These are phyloP conservation scores for Dryoscopus gambensis DNA, from an alignment of 2,113 vertebrate species.

Conservation along the genomic window DNA sequence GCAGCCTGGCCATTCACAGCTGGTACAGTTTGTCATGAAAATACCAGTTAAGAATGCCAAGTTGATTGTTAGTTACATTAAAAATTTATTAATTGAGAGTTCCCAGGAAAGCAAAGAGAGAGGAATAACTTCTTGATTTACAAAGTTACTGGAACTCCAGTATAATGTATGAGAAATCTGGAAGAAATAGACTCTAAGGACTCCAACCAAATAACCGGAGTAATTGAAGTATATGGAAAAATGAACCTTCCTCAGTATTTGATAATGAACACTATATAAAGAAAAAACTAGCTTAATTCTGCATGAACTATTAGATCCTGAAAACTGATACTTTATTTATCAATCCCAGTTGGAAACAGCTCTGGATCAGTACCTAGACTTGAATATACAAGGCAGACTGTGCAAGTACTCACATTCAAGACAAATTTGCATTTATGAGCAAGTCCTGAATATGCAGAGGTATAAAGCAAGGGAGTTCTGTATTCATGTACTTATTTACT, in stretches of 20 bases:
- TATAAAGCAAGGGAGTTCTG: background rate
- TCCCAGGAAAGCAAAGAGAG: background rate
- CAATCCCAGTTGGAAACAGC: background rate
- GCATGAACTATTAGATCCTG: background rate
- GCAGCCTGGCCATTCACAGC: background rate
- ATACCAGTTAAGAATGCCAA: background rate
- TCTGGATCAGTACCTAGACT: background rate
- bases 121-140: background rate
- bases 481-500: background rate
- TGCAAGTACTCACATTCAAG: background rate
- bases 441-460: background rate
- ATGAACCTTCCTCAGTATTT: background rate
- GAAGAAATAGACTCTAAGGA: background rate
- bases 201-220: background rate
- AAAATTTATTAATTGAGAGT: background rate
- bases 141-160: background rate
- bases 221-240: background rate
- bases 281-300: background rate
- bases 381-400: background rate
- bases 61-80: background rate
- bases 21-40: background rate
- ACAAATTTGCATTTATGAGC: background rate
- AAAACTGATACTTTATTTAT: background rate
- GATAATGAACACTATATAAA: background rate
- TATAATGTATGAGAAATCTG: background rate